Evolutionary conservation across 2,888 invertebrate species (phyloP), one percentile per base, ranked within the genome.

Genomic region (Phyllotreta cruciferae): DNA sequence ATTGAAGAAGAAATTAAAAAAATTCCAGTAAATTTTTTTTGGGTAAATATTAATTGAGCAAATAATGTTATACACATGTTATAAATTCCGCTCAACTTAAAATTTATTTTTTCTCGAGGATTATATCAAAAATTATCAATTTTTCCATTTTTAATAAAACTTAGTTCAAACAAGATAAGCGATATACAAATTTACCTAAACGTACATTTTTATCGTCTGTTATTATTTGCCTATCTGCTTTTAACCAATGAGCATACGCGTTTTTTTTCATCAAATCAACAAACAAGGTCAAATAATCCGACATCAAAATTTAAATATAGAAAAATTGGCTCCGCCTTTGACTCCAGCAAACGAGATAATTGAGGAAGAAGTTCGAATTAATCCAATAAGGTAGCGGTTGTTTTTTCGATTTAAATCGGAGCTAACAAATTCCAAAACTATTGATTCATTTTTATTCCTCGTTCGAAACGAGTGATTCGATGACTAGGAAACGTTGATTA

Each of bases 281-380:
- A 44, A 44, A 52, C 60, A 60, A 60, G 60, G 60, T 60, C 60
- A 60, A 60, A 35, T 44, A 37, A 37, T 60, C 52, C 53, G 60
- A 60, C 60, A 52, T 53, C 38, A 52, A 60, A 53, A 52, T 60
- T 36, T 60, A 60, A 52, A 60, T 60, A 44, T 60, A 60, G 60
- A 53, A 52, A 60, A 60, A 60, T 52, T 60, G 6, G 47, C 60
- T 60, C 60, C 60, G 60, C 60, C 57, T 50, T 35, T 35, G 14
- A 24, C 10, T 35, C 49, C 49, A 24, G 49, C 36, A 35, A 35
- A 49, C 36, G 10, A 49, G 49, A 49, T 49, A 49, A 49, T 49
- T 10, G 35, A 34, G 47, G 13, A 49, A 49, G 6, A 36, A 13
- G 36, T 35, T 49, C 6, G 5, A 6, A 10, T n/a, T 35, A 35